Evolutionary conservation across 2,113 vertebrate species (phyloP).

Genomic region (Nerophis ophidion): DNA sequence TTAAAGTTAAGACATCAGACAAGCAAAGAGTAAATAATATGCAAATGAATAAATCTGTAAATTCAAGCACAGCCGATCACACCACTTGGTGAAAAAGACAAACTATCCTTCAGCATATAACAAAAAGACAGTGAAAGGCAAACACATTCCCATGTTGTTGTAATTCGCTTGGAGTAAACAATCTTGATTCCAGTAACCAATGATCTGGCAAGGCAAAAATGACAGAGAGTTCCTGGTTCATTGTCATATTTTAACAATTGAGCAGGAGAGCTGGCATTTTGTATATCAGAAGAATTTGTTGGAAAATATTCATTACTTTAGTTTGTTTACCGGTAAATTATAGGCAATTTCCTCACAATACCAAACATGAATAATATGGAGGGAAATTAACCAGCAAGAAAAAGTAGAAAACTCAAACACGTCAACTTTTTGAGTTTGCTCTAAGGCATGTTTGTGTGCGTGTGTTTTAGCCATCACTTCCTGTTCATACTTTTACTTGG

Average conservation of each 20-base stretch:
- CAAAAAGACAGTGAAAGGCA: not conserved
- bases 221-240: not conserved
- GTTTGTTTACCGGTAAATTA: slow-evolving; percentile 25
- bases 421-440: slow-evolving; percentile 19
- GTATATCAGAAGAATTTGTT: not conserved
- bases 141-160: not conserved
- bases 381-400: slow-evolving; percentile 4
- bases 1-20: not conserved
- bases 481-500: slow-evolving; percentile 15
- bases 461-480: slow-evolving; percentile 9
- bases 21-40: not conserved
- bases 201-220: not conserved
- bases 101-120: not conserved
- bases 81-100: too few species aligned
- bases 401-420: slow-evolving; percentile 17
- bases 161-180: slow-evolving; percentile 16
- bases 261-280: not conserved
- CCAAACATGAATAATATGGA: slow-evolving; percentile 7
- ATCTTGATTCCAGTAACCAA: slow-evolving; percentile 15
- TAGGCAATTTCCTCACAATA: slow-evolving; percentile 16
- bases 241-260: not conserved
- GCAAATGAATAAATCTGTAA: not conserved
- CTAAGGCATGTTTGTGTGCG: slow-evolving; percentile 8
- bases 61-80: too few species aligned
- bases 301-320: slow-evolving; percentile 9